Conservation (phyloP, 2,888 invertebrate genomes). For the Catotricha subobsoleta region DNA sequence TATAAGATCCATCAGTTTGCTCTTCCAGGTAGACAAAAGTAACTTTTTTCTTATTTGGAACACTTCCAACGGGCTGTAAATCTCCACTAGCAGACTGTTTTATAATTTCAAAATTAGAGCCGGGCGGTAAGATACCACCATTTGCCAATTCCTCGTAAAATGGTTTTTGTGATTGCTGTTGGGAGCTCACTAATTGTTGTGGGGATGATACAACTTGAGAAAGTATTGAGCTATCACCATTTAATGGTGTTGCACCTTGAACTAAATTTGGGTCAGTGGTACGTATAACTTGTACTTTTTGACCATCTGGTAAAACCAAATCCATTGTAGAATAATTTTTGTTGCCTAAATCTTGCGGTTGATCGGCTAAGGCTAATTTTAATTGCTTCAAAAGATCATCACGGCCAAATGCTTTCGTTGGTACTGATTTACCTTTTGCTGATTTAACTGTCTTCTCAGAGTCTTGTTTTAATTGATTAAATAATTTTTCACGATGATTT, state of each 20-base stretch:
- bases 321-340: conserved; percentile 57
- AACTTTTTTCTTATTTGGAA: conserved; percentile 53
- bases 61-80: conserved; percentile 45
- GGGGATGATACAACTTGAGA: background rate
- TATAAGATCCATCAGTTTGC: conserved; percentile 67
- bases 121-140: conserved; percentile 53
- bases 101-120: conserved; percentile 64
- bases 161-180: conserved; percentile 31
- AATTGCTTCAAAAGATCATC: conserved; percentile 58
- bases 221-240: conserved; percentile 30
- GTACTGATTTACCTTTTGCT: conserved; percentile 31
- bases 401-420: conserved; percentile 38
- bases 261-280: conserved; percentile 52
- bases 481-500: conserved; percentile 37
- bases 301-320: conserved; percentile 53
- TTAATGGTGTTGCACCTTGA: conserved; percentile 37
- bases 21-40: conserved; percentile 75
- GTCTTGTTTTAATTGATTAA: conserved; percentile 40
- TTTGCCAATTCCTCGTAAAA: conserved; percentile 57
- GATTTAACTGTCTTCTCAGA: conserved; percentile 34
- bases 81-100: conserved; percentile 59
- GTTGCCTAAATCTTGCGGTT: conserved; percentile 40
- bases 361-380: conserved; percentile 52
- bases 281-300: conserved; percentile 53
- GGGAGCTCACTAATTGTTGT: background rate